Conservation (phyloP, 2,797 vertebrate species). For the Propithecus deckenii region DNA sequence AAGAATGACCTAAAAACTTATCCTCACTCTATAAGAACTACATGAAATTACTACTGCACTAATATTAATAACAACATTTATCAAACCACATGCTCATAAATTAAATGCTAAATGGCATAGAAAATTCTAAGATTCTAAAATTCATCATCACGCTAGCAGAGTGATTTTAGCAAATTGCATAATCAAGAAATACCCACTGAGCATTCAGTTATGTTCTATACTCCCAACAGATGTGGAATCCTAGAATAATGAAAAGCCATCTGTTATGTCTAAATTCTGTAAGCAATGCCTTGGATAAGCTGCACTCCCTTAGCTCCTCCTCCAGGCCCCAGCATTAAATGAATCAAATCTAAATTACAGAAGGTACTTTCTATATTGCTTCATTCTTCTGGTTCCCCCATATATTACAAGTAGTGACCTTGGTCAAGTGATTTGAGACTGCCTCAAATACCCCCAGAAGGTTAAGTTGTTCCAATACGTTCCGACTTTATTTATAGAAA, state of each 20-base stretch:
- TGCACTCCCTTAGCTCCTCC: not conserved
- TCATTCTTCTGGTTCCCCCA: not conserved
- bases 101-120: not conserved
- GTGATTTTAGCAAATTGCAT: slow-evolving; percentile 5
- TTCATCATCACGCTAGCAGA: not conserved
- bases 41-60: slow-evolving; percentile 10
- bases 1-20: not conserved
- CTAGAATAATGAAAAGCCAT: slow-evolving; percentile 22
- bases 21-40: not conserved
- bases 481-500: not conserved
- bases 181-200: slow-evolving; percentile 53
- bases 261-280: not conserved
- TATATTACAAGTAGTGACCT: not conserved
- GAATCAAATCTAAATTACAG: slow-evolving; percentile 23
- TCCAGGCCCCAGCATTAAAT: slow-evolving; percentile 9
- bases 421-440: slow-evolving; percentile 10
- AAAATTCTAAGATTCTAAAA: slow-evolving; percentile 17
- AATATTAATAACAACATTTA: not conserved
- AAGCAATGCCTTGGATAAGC: slow-evolving; percentile 7
- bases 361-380: not conserved
- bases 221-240: slow-evolving; percentile 15
- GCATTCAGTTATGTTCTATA: not conserved
- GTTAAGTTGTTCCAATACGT: not conserved
- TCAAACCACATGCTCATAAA: slow-evolving; percentile 22
- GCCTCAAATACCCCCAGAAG: not conserved